phyloP scores from a whole-genome alignment of 2,888 invertebrate genomes.

The Drosophila mulleri region DNA sequence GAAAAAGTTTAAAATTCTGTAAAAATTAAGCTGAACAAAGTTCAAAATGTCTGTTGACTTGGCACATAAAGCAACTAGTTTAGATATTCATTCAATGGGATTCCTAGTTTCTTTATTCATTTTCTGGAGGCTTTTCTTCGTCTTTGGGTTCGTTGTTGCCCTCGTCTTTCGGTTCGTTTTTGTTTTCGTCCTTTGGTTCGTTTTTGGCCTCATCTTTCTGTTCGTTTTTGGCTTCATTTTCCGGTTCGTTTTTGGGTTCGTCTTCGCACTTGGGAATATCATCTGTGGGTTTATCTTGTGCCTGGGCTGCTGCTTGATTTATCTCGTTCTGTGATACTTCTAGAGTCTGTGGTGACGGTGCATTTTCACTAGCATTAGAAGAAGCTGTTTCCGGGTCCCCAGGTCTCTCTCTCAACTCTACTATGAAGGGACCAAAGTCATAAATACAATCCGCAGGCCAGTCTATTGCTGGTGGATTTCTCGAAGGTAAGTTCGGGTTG shows the following conservation, averaged over 20 bases:
- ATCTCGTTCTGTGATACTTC: constrained; percentile 31
- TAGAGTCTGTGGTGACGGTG: background rate
- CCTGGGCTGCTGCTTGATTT: constrained; percentile 15
- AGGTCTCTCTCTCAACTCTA: background rate
- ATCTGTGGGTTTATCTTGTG: background rate
- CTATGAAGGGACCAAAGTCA: constrained; percentile 7
- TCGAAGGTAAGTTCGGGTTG: accelerated
- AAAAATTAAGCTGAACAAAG: background rate
- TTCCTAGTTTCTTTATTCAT: background rate
- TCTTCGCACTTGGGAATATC: background rate
- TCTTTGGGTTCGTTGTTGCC: constrained; percentile 2
- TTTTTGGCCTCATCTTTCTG: background rate
- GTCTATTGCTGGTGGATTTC: background rate
- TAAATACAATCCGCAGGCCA: background rate
- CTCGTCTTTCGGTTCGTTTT: background rate
- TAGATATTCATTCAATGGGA: background rate
- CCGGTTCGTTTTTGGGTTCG: constrained; percentile 7
- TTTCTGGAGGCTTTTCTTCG: background rate
- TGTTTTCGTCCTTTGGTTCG: background rate
- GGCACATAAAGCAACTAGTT: background rate
- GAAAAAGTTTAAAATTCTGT: background rate
- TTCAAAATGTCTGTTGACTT: constrained; percentile 23
- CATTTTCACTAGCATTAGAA: background rate
- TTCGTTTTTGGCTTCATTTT: no score
- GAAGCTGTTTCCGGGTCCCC: background rate